Evolutionary conservation across 2,888 invertebrate species (phyloP).

Genomic region (Aphrophora alni): DNA sequence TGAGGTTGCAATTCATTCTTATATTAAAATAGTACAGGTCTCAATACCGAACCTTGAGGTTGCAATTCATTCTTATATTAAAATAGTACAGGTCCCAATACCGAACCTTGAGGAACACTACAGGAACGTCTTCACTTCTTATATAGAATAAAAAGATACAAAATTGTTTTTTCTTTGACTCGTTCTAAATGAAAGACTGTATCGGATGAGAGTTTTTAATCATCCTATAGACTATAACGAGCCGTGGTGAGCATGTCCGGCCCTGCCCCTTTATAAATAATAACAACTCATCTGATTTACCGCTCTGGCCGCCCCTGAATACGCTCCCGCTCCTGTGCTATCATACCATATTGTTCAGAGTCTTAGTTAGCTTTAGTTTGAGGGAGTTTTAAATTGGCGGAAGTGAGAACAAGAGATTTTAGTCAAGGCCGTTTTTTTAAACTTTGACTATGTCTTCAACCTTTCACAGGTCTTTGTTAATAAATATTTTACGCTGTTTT

Average conservation of each 20-base stretch:
- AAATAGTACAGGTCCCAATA: no score
- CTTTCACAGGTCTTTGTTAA: neutral
- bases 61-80: no score
- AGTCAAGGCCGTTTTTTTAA: neutral
- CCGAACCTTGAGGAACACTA: no score
- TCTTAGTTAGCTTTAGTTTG: neutral
- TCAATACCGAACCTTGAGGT: no score
- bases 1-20: no score
- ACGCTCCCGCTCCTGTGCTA: slow-evolving; percentile 18
- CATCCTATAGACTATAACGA: neutral
- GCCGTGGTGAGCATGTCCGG: slow-evolving; percentile 22
- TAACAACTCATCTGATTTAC: slow-evolving; percentile 33
- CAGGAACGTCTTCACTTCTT: no score
- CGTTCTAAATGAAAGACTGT: neutral
- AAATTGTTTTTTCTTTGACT: neutral
- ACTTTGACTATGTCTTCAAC: no score
- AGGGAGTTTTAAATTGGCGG: neutral
- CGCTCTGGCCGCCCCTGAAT: slow-evolving; percentile 24
- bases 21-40: no score
- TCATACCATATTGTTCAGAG: slow-evolving; percentile 27
- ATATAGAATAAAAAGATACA: no score
- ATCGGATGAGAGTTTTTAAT: slow-evolving; percentile 2
- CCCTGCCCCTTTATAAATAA: slow-evolving; percentile 42
- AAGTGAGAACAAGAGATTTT: neutral
- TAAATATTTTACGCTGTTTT: no score